A percentile compares a stretch with the other conserved stretches of the same genome.
Evolutionary conservation across 2,888 invertebrate genomes (phyloP).

Genomic region (Plagiodera versicolora): DNA sequence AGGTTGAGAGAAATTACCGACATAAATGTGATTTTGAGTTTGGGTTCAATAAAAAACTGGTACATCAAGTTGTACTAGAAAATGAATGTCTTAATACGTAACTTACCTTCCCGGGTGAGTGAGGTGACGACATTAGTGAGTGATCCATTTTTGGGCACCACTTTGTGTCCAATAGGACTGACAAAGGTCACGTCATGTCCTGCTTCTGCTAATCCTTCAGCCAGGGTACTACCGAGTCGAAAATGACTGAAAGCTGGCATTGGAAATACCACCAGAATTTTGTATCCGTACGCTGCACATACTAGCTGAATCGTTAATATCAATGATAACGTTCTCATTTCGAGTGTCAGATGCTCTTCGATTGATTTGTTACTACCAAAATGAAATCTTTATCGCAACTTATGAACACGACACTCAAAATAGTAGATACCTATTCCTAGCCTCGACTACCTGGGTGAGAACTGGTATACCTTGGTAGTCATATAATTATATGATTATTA

Average conservation of each 20-base stretch:
- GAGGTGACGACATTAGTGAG: conserved; percentile 51
- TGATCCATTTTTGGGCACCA: conserved; percentile 31
- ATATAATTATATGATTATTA: too few relatives aligned
- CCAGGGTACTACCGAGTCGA: conserved; percentile 35
- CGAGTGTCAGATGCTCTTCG: background rate
- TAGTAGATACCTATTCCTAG: too few relatives aligned
- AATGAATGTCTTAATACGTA: too few relatives aligned
- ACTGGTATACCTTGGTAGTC: too few relatives aligned
- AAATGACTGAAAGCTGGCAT: conserved; percentile 37
- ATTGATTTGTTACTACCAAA: too few relatives aligned
- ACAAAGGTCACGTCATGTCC: conserved; percentile 44
- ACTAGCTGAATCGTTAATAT: background rate
- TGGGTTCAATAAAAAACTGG: too few relatives aligned
- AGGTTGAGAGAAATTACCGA: too few relatives aligned
- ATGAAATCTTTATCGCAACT: too few relatives aligned
- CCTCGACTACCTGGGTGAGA: too few relatives aligned
- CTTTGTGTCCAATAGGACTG: conserved; percentile 34
- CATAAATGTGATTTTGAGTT: too few relatives aligned
- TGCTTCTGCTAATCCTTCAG: conserved; percentile 37
- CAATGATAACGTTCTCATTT: background rate
- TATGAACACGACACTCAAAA: too few relatives aligned
- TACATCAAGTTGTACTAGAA: too few relatives aligned
- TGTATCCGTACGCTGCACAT: conserved; percentile 18
- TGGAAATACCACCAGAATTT: conserved; percentile 37
- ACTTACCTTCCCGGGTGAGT: conserved; percentile 52